Evolutionary conservation across 2,888 invertebrate species (phyloP), one percentile per base, ranked within the genome.

Genomic region (Drosophila anomelani): DNA sequence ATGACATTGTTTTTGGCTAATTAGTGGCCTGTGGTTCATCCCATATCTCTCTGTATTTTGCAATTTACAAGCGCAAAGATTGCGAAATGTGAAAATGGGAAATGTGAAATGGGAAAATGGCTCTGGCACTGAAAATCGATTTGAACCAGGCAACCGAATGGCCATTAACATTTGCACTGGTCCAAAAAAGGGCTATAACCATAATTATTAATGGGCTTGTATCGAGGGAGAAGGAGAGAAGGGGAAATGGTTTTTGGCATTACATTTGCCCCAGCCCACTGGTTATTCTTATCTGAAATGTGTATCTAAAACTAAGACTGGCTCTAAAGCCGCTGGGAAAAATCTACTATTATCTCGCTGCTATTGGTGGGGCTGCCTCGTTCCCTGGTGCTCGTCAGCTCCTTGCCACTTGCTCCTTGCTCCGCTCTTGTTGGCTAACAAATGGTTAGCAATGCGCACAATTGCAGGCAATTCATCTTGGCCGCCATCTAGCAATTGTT

Each of bases 381-480:
- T 64, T 74, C 82, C 61, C 61, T 74, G 44, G 36, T 36, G 39
- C 12, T 59, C 43, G n/a, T 44, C 57, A 36, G 20, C 56, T 46
- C 41, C 29, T 36, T 71, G 75, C 58, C 66, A 53, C 51, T 53
- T 20, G 23, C 36, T 53, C 51, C 51, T 36, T 23, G 51, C 34
- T 10, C 15, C 15, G 82, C 69, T 79, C 75, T 64, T 41, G 66
- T 55, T 49, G 54, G 75, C 64, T 56, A 85, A 84, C 84, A 84
- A 84, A 84, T 88, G 88, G 77, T 75, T 64, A 69, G 75, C 88
- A 69, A 78, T 83, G 83, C 66, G 83, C 80, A 77, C 83, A 88
- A 84, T 85, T 84, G 88, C 88, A 85, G 81, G 70, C 85, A 77
- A 84, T 84, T 85, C 88, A 85, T 84, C 84, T 88, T 76, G 74